Conservation (phyloP, 2,797 vertebrate genomes). For the Poecile montanus region DNA sequence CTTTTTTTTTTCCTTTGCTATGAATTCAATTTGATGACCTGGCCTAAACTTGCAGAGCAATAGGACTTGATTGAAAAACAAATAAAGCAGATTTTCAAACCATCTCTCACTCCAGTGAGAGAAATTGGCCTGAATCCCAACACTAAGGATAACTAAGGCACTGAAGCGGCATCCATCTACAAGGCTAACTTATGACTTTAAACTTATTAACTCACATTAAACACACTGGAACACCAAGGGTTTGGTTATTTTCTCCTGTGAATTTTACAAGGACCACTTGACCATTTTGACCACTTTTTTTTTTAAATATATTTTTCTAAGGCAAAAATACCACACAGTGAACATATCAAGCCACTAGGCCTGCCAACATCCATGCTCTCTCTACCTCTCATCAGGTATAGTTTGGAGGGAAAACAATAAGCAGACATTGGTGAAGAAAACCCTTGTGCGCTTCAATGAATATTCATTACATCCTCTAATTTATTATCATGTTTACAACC, state of each 20-base stretch:
- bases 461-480: conserved; percentile 71
- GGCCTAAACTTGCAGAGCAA: not conserved
- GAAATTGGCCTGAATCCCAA: not conserved
- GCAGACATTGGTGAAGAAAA: not conserved
- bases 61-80: not conserved
- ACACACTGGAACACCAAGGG: not conserved
- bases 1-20: not conserved
- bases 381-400: not conserved
- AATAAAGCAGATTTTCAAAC: not conserved
- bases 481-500: conserved; percentile 74
- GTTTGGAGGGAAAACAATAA: not conserved
- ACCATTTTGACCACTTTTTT: not conserved
- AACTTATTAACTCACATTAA: not conserved
- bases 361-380: not conserved
- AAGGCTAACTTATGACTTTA: not conserved
- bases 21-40: not conserved
- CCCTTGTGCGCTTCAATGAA: conserved; percentile 29
- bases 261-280: not conserved
- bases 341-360: not conserved
- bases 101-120: not conserved
- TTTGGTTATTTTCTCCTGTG: not conserved
- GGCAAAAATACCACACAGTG: not conserved
- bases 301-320: not conserved
- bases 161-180: not conserved
- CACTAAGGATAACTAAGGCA: not conserved